Evolutionary conservation across 2,113 vertebrate species (phyloP).

Genomic region (Podarcis raffonei): DNA sequence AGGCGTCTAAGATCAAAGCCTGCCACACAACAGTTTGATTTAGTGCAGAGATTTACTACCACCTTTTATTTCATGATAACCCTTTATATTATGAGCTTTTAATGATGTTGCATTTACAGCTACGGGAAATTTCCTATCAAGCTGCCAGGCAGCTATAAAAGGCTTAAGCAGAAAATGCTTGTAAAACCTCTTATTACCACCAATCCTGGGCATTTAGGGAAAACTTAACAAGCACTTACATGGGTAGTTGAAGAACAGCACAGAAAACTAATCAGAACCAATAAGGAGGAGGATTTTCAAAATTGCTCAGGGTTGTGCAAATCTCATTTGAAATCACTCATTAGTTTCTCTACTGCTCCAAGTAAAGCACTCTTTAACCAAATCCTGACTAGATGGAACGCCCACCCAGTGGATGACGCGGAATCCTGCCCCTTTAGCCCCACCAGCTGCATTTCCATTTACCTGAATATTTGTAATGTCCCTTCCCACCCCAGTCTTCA

Average conservation of each 20-base stretch:
- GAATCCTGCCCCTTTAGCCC: not conserved
- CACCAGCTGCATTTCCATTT: not conserved
- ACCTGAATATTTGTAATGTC: not conserved
- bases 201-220: not conserved
- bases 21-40: not conserved
- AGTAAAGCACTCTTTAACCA: not conserved
- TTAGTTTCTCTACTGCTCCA: not conserved
- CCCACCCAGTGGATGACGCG: not conserved
- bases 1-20: not conserved
- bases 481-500: not conserved
- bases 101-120: not conserved
- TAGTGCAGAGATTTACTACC: not conserved
- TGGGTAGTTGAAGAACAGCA: not conserved
- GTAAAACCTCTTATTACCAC: not conserved
- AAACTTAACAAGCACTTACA: not conserved
- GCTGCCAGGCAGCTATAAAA: not conserved
- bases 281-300: not conserved
- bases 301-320: not conserved
- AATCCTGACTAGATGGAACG: not conserved
- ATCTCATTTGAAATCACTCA: not conserved
- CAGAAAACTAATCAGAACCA: not conserved
- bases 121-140: slow-evolving; percentile 15
- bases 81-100: not conserved
- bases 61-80: slow-evolving; percentile 1
- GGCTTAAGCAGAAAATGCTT: not conserved